Evolutionary conservation across 2,888 invertebrate species (phyloP).

Genomic region (Cheilosia vulpina): DNA sequence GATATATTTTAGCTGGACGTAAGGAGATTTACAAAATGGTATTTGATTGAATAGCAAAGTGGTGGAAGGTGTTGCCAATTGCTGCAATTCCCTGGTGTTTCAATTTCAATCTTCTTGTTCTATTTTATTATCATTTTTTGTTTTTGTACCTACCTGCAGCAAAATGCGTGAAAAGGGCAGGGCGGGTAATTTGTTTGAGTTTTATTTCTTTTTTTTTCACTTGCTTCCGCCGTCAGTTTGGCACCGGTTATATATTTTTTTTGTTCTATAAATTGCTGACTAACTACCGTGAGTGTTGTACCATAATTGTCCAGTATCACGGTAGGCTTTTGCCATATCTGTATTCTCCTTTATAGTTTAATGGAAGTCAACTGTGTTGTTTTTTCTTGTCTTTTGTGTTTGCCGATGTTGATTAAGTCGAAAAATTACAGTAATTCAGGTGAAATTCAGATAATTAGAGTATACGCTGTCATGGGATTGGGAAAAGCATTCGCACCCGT

Average conservation of each 20-base stretch:
- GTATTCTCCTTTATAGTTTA: slow-evolving; percentile 2
- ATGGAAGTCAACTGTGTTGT: background rate
- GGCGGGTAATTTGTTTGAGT: slow-evolving; percentile 25
- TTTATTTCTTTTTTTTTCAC: slow-evolving; percentile 20
- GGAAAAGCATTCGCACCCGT: background rate
- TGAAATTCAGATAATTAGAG: slow-evolving; percentile 60
- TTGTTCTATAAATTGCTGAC: slow-evolving; percentile 43
- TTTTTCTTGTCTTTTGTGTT: slow-evolving; percentile 25
- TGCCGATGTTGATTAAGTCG: slow-evolving; percentile 57
- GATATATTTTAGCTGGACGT: background rate
- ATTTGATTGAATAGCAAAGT: slow-evolving; percentile 42
- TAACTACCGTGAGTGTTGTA: slow-evolving; percentile 55
- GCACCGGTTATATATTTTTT: slow-evolving; percentile 46
- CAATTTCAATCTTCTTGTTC: slow-evolving; percentile 27
- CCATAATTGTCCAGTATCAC: slow-evolving; percentile 68
- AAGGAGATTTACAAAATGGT: slow-evolving; percentile 11
- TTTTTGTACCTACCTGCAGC: background rate
- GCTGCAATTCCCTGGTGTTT: background rate
- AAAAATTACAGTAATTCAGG: slow-evolving; percentile 61
- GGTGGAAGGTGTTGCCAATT: slow-evolving; percentile 14
- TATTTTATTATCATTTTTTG: background rate
- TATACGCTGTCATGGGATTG: slow-evolving; percentile 29
- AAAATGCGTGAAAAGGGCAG: slow-evolving; percentile 33
- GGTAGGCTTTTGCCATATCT: slow-evolving; percentile 44
- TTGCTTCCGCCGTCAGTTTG: slow-evolving; percentile 60